phyloP scores from a whole-genome alignment of 2,797 vertebrate species.

The Sciaenops ocellatus region DNA sequence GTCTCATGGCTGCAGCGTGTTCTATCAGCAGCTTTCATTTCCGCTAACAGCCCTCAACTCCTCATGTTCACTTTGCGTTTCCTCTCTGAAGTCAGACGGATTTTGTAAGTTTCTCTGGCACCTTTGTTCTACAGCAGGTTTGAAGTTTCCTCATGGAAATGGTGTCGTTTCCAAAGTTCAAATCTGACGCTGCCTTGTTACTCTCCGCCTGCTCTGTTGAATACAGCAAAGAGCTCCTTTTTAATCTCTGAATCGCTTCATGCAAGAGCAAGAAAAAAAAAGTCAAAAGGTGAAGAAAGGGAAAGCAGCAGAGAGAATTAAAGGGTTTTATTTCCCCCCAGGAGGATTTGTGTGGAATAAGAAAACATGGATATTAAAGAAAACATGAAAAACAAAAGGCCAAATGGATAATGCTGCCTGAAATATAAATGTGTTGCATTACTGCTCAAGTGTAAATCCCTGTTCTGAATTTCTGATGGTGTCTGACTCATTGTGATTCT shows the following conservation, averaged over 20 bases:
- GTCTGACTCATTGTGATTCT: neutral
- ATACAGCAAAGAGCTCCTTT: conserved; percentile 35
- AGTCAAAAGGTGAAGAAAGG: conserved; percentile 32
- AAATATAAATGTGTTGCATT: conserved; percentile 37
- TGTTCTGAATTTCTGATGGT: neutral
- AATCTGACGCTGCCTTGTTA: conserved; percentile 21
- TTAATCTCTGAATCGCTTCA: conserved; percentile 6
- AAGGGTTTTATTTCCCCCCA: conserved; percentile 17
- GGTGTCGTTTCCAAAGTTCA: conserved; percentile 28
- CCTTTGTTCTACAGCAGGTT: conserved; percentile 34
- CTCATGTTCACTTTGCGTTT: neutral
- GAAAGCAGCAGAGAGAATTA: neutral
- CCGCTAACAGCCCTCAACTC: conserved; percentile 15
- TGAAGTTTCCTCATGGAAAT: conserved; percentile 30
- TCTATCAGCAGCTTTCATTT: conserved; percentile 8
- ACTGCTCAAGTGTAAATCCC: conserved; percentile 22
- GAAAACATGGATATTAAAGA: conserved; percentile 27
- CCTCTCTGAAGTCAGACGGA: conserved; percentile 32
- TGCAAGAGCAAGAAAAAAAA: neutral
- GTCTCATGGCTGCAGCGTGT: neutral
- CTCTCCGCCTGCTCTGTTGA: conserved; percentile 27
- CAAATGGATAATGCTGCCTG: conserved; percentile 34
- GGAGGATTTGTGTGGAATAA: conserved; percentile 30
- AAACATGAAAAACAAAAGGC: conserved; percentile 34
- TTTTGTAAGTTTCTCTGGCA: conserved; percentile 12